Evolutionary conservation across 1,140 invertebrate genomes (phyloP).

Genomic region (Pararge aegeria): DNA sequence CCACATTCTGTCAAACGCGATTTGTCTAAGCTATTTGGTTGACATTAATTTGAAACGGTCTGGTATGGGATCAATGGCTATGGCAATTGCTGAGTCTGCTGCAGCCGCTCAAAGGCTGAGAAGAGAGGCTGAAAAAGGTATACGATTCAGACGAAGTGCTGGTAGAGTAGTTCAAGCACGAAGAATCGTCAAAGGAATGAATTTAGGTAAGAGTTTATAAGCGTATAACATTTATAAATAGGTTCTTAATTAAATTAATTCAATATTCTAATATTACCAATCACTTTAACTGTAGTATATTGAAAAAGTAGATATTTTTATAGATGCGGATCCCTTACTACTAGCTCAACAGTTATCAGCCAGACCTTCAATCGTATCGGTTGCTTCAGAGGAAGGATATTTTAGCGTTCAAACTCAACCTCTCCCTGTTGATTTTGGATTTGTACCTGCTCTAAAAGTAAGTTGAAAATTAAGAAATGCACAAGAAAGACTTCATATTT

Average conservation of each 20-base stretch:
- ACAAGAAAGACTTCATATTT: background rate
- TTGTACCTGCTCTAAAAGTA: conserved; percentile 64
- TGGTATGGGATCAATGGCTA: conserved; percentile 63
- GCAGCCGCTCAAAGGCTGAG: conserved; percentile 63
- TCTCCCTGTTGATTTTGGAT: conserved; percentile 64
- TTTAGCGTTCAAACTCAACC: conserved; percentile 62
- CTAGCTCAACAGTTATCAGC: conserved; percentile 69
- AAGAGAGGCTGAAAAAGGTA: conserved; percentile 69
- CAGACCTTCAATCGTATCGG: conserved; percentile 68
- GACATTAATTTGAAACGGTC: conserved; percentile 70
- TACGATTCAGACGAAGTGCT: conserved; percentile 69
- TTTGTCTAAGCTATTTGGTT: conserved; percentile 65
- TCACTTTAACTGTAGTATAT: background rate
- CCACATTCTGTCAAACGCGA: conserved; percentile 60
- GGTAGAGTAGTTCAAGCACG: conserved; percentile 65
- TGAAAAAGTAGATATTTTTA: conserved; percentile 4
- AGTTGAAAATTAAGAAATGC: conserved; percentile 6
- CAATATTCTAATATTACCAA: no score
- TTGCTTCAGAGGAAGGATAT: conserved; percentile 67
- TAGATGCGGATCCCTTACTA: conserved; percentile 66
- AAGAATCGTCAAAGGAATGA: conserved; percentile 70
- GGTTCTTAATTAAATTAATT: background rate
- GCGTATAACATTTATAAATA: no score
- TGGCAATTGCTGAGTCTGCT: conserved; percentile 68
- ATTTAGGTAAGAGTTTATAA: conserved; percentile 51